Percentiles rank a stretch among this genome's conserved stretches.
These are phyloP conservation scores for Lagria hirta DNA, from an alignment of 2,888 invertebrate species.

Conservation along the genomic window DNA sequence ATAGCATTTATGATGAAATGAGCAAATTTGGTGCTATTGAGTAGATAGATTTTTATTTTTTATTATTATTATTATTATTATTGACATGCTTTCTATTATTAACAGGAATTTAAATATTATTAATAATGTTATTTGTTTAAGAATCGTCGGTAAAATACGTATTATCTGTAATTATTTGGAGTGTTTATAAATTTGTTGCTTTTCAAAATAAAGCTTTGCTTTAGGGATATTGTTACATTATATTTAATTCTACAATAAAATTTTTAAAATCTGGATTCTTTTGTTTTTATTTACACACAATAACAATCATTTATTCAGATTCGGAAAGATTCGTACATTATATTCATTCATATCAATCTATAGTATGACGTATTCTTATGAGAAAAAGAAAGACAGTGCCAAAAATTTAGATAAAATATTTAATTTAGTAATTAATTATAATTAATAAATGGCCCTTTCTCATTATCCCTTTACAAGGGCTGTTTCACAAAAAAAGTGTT, in stretches of 20 bases:
- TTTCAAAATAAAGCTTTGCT: slow-evolving; percentile 50
- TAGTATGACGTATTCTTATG: no score
- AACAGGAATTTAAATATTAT: slow-evolving; percentile 31
- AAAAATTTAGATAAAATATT: no score
- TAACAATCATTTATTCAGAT: no score
- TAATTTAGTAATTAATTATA: no score
- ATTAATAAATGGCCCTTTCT: no score
- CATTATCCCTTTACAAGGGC: no score
- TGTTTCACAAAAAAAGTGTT: no score
- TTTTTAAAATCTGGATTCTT: slow-evolving; percentile 1
- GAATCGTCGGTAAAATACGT: no score
- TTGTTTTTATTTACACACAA: no score
- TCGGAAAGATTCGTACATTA: no score
- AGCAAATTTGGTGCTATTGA: slow-evolving; percentile 54
- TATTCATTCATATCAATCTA: no score
- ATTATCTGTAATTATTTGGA: slow-evolving; percentile 46
- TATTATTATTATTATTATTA: slow-evolving; percentile 35
- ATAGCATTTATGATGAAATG: slow-evolving; percentile 50
- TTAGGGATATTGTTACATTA: slow-evolving; percentile 50
- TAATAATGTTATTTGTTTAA: slow-evolving; percentile 38
- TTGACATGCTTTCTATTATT: slow-evolving; percentile 30
- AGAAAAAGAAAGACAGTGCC: no score
- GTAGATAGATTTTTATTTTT: slow-evolving; percentile 40
- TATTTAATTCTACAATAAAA: slow-evolving; percentile 45
- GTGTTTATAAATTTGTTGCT: slow-evolving; percentile 48